A percentile compares a stretch with the other conserved stretches of the same genome.
Conservation (phyloP, 2,888 invertebrate species). For the Catocala sponsa region DNA sequence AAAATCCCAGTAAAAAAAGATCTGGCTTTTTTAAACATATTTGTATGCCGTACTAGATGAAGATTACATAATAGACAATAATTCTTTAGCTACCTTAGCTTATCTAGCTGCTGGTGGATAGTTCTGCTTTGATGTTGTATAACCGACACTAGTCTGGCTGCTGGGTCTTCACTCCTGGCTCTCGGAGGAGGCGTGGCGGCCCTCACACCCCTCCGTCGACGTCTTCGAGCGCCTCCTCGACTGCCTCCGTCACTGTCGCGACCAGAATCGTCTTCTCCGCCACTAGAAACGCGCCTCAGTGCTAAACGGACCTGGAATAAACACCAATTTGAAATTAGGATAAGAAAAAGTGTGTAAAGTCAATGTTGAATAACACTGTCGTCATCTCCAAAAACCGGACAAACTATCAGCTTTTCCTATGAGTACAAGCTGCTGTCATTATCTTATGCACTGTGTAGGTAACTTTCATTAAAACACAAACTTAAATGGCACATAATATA, state of each 20-base stretch:
- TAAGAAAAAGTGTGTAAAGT: no score
- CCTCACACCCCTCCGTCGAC: conserved; percentile 66
- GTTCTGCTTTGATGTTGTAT: conserved; percentile 84
- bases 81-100: conserved; percentile 69
- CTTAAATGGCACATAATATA: no score
- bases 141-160: conserved; percentile 78
- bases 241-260: conserved; percentile 82
- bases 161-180: conserved; percentile 76
- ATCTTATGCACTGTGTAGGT: no score
- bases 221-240: conserved; percentile 66
- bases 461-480: no score
- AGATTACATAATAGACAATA: no score
- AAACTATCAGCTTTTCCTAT: no score
- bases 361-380: no score
- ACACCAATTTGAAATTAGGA: not conserved
- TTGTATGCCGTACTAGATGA: no score
- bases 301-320: conserved; percentile 76
- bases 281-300: conserved; percentile 80
- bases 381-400: no score
- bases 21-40: no score
- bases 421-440: no score
- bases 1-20: no score
- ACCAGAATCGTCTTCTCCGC: conserved; percentile 84
- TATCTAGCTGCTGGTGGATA: conserved; percentile 83
- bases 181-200: conserved; percentile 74